These are phyloP conservation scores for Metacarcinus magister DNA, from an alignment of 2,888 invertebrate species.

Conservation along the genomic window DNA sequence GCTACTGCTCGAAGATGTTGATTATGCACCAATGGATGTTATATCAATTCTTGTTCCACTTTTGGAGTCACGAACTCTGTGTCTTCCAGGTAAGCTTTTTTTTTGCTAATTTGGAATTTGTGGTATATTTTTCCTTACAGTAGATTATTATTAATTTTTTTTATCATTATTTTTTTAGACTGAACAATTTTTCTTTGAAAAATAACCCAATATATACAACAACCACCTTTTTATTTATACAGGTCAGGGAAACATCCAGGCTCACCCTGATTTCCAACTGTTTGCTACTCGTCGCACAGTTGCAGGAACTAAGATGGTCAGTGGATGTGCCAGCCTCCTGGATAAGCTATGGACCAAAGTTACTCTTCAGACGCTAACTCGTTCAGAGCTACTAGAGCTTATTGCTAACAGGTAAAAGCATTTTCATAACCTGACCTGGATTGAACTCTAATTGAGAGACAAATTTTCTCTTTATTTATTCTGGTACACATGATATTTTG, in stretches of 20 bases:
- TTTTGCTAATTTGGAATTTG: neutral
- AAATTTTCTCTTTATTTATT: too few species aligned
- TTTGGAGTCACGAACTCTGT: constrained; percentile 91
- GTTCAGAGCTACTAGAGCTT: constrained; percentile 90
- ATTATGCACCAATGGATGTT: constrained; percentile 96
- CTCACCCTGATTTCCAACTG: constrained; percentile 94
- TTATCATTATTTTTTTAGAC: neutral
- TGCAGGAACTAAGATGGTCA: constrained; percentile 85
- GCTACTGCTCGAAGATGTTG: constrained; percentile 97
- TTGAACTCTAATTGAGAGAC: too few species aligned
- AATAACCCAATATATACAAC: neutral
- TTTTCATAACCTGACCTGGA: neutral
- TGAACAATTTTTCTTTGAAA: neutral
- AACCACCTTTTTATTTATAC: neutral
- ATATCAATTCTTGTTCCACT: constrained; percentile 93
- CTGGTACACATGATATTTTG: neutral
- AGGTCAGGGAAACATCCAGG: constrained; percentile 92
- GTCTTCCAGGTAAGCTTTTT: constrained; percentile 88
- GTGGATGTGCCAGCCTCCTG: constrained; percentile 88
- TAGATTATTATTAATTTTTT: too few species aligned
- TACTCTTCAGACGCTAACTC: constrained; percentile 91
- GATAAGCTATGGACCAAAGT: constrained; percentile 93
- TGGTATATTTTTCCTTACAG: too few species aligned
- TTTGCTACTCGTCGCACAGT: constrained; percentile 92
- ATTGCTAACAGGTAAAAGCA: constrained; percentile 86